Evolutionary conservation across 2,888 invertebrate species (phyloP), one percentile per base, ranked within the genome.

Genomic region (Cosmia trapezina): DNA sequence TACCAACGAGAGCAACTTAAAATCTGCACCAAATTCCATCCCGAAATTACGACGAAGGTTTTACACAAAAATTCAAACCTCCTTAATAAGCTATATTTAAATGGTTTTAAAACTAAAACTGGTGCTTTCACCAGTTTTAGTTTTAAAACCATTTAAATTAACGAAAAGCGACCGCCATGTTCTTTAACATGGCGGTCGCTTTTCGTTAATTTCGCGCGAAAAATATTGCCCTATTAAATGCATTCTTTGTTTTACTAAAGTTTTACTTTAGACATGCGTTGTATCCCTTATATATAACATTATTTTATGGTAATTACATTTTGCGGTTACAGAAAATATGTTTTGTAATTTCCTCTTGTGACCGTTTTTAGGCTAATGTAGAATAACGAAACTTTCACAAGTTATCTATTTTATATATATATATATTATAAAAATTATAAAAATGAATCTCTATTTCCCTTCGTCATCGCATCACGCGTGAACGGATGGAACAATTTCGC

Each of bases 21-120:
- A 83, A 77, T 84, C 68, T 74, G 73, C 85, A 85, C 82, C 86
- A 86, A 86, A 87, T 83, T 86, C 84, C 76, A 60, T 60, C 68
- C 60, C 78, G 78, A 87, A 90, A 90, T 89, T 88, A 90, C 80
- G 75, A 19, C 45, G 61, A 62, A 86, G 80, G 80, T 85, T 84
- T 88, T 85, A 86, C 84, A 81, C 82, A 89, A 89, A 89, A 85
- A 89, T 90, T 85, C 86, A 86, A 86, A 89, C 88, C 87, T 84
- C 86, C 84, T 85, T 92, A 91, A 91, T 91, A 91, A 90, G 88
- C 84, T 76, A 81, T 87, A 87, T 91, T 90, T 88, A 87, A 87
- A 80, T 64, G 57, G 79, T 83, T 85, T 85, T 77, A 75, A 83
- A 85, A 85, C 74, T 80, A 81, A 78, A 69, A 68, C 63, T 47